These are phyloP conservation scores for Drosophila diplacantha DNA, from an alignment of 2,888 invertebrate species.

Conservation along the genomic window DNA sequence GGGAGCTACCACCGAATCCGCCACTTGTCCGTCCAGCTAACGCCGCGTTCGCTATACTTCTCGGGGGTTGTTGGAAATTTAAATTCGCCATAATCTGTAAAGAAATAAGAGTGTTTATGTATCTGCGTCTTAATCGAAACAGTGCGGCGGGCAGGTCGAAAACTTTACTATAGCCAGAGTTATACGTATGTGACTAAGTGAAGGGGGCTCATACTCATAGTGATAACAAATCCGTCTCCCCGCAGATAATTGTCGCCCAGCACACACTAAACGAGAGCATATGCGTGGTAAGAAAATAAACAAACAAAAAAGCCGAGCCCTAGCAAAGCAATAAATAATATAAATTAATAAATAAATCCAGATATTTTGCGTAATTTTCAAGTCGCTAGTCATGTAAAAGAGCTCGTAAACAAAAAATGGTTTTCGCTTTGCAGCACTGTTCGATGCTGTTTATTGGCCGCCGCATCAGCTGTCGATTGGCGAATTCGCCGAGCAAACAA, in stretches of 20 bases:
- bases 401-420: conserved; percentile 37
- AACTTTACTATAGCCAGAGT: conserved; percentile 1
- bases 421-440: conserved; percentile 33
- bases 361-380: conserved; percentile 1
- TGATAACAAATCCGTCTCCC: conserved; percentile 19
- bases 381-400: background rate
- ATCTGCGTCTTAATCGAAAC: conserved; percentile 1
- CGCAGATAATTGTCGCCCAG: conserved; percentile 21
- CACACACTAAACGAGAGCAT: conserved; percentile 9
- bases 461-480: conserved; percentile 41
- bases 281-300: conserved; percentile 24
- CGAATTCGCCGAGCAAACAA: conserved; percentile 18
- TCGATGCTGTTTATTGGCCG: conserved; percentile 38
- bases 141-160: background rate
- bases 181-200: conserved; percentile 14
- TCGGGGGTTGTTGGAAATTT: conserved; percentile 92
- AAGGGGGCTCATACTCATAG: background rate
- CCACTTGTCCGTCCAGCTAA: conserved; percentile 82
- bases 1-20: conserved; percentile 82
- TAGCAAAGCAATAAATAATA: too few species aligned
- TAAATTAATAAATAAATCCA: too few species aligned
- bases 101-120: conserved; percentile 27
- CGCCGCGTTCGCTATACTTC: conserved; percentile 90
- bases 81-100: conserved; percentile 93
- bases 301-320: conserved; percentile 12